Base-by-base conservation (phyloP, 2,888 invertebrate genomes). In the Cheilosia variabilis region DNA sequence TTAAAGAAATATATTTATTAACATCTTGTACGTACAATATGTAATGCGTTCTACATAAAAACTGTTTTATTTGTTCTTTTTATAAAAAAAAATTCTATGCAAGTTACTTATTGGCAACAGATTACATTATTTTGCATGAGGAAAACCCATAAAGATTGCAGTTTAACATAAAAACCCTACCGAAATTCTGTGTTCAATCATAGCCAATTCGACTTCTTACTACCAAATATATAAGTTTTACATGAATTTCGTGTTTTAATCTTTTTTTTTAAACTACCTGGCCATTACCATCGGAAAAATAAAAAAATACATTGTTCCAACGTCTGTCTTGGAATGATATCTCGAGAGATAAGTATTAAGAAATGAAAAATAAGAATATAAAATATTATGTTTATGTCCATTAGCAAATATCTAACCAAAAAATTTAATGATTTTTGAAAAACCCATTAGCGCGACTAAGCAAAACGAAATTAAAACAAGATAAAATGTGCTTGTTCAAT, bases 1-100 rank as follows among this genome's bases (percentile, higher is more conserved):
- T 76, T 69, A 81, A 76, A 58, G 81, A 69, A 81, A 81, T 81
- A 76, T 81, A 76, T 81, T 81, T 81, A 76, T 81, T 81, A 50
- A 79, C 52, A 72, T 60, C 50, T 81, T 58, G 69, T 71, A 81
- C 69, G 68, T 57, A 75, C 15, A n/a, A 47, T 55, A 57, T 78
- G 63, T 57, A 62, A 47, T 75, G 58, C 52, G 52, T 52, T 63
- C 63, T 71, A 76, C 69, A 65, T 66, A 73, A 34, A 60, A 65
- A 43, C 66, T 68, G 62, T 22, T 47, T 62, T 66, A 13, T 31
- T 52, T 24, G 22, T 65, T 65, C 31, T 66, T 72, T 55, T 52
- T 52, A 15, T 15, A 52, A 79, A 53, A 55, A 60, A 65, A 66
- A 68, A n/a, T n/a, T 24, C 60, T 66, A 80, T 73, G 69, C 66